Percentiles rank a stretch among this genome's conserved stretches.
These are phyloP conservation scores for Brenthis hecate DNA, from an alignment of 2,888 invertebrate genomes.

Conservation along the genomic window DNA sequence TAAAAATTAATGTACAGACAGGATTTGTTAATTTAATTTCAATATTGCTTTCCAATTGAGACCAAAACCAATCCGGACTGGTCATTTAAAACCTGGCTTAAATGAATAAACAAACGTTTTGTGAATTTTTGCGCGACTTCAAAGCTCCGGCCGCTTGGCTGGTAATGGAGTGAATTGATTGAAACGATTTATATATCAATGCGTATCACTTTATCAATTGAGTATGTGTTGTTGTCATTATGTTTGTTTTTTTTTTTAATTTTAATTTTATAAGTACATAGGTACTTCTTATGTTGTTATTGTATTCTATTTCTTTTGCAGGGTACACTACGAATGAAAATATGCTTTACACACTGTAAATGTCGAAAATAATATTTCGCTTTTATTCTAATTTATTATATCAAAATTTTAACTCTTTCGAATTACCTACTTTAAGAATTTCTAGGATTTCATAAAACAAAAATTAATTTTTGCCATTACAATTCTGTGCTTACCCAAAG, in stretches of 20 bases:
- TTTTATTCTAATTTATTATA: no score
- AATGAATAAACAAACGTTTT: constrained; percentile 41
- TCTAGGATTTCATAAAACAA: constrained; percentile 22
- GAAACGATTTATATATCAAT: constrained; percentile 54
- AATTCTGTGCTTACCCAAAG: constrained; percentile 37
- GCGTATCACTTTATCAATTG: constrained; percentile 34
- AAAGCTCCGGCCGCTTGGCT: constrained; percentile 18
- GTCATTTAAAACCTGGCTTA: constrained; percentile 43
- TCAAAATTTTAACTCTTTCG: no score
- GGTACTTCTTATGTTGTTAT: no score
- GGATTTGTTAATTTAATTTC: background rate
- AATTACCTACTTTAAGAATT: background rate
- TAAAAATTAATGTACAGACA: background rate
- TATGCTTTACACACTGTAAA: no score
- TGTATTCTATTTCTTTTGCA: no score
- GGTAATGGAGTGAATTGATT: constrained; percentile 63
- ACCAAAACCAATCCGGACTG: constrained; percentile 44
- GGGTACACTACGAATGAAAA: no score
- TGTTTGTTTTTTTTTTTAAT: constrained; percentile 3
- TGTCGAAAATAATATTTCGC: no score
- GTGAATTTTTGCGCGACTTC: constrained; percentile 47
- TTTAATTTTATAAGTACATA: background rate
- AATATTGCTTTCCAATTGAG: constrained; percentile 16
- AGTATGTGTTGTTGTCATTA: background rate
- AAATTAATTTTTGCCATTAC: constrained; percentile 20